Percentiles rank a stretch among this genome's conserved stretches.
Evolutionary conservation across 2,797 vertebrate genomes (phyloP).

Genomic region (Pseudochirops corinnae): DNA sequence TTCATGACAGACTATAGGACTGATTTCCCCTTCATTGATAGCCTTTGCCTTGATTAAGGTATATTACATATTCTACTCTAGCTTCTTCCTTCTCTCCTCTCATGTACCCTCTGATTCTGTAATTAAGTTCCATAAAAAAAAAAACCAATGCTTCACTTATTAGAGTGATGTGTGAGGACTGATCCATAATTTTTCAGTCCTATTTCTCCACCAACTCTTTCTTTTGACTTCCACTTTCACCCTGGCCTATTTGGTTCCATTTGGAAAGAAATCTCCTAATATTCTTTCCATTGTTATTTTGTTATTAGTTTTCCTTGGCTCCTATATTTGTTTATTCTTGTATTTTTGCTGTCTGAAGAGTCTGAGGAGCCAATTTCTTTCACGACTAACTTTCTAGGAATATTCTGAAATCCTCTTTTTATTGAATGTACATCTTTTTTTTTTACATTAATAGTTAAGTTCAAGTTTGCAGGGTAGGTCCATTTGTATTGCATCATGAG

Average conservation of each 20-base stretch:
- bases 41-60: background rate
- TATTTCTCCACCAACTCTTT: background rate
- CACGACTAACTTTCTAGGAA: background rate
- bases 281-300: background rate
- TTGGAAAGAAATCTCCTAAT: background rate
- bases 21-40: background rate
- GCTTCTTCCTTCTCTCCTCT: background rate
- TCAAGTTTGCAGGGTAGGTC: background rate
- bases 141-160: background rate
- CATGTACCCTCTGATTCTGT: too few species aligned
- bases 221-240: background rate
- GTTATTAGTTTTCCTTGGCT: background rate
- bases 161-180: background rate
- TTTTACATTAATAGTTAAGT: background rate
- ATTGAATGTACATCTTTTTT: background rate
- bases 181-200: background rate
- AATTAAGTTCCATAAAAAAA: background rate
- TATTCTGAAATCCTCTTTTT: background rate
- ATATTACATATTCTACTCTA: background rate
- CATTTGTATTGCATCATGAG: background rate
- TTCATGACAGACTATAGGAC: background rate
- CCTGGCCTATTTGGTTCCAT: background rate
- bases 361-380: background rate
- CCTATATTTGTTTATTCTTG: background rate
- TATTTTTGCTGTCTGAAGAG: background rate